A percentile compares a stretch with the other conserved stretches of the same genome.
These are phyloP conservation scores for Agrotis puta DNA, from an alignment of 2,888 invertebrate species.

Conservation along the genomic window DNA sequence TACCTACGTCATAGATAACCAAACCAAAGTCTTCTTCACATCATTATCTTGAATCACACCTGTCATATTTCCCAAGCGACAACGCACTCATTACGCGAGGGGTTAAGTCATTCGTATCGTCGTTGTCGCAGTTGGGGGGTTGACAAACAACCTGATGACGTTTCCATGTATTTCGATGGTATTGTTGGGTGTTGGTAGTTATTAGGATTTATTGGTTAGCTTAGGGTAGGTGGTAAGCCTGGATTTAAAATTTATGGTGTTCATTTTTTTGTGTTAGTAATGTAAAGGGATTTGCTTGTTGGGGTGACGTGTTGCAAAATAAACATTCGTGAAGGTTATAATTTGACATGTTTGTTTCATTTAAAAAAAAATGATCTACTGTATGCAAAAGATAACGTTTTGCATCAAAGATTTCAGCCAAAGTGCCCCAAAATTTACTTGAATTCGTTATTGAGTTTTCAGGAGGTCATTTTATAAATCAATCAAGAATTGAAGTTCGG, in stretches of 20 bases:
- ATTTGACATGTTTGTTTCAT: no score
- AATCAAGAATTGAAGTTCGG: no score
- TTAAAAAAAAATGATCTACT: no score
- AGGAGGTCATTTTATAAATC: no score
- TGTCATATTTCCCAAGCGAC: slow-evolving; percentile 47
- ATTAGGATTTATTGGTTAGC: slow-evolving; percentile 40
- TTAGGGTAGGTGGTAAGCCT: background rate
- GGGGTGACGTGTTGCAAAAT: background rate
- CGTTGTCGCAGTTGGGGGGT: slow-evolving; percentile 58
- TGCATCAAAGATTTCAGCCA: no score
- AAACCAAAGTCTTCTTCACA: slow-evolving; percentile 22
- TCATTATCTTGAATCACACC: slow-evolving; percentile 30
- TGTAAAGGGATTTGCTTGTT: slow-evolving; percentile 8
- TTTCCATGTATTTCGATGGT: slow-evolving; percentile 35
- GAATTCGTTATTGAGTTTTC: no score
- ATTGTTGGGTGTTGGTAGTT: slow-evolving; percentile 29
- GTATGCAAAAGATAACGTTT: no score
- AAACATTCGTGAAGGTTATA: no score
- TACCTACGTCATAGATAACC: slow-evolving; percentile 32
- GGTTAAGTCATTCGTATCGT: slow-evolving; percentile 76
- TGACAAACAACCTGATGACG: slow-evolving; percentile 42
- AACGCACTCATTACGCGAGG: slow-evolving; percentile 64
- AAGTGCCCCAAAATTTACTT: no score
- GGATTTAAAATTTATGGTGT: slow-evolving; percentile 17
- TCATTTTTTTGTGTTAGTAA: slow-evolving; percentile 8